Evolutionary conservation across 2,113 vertebrate species (phyloP), one percentile per base, ranked within the genome.

Genomic region (Xiphorhynchus elegans): DNA sequence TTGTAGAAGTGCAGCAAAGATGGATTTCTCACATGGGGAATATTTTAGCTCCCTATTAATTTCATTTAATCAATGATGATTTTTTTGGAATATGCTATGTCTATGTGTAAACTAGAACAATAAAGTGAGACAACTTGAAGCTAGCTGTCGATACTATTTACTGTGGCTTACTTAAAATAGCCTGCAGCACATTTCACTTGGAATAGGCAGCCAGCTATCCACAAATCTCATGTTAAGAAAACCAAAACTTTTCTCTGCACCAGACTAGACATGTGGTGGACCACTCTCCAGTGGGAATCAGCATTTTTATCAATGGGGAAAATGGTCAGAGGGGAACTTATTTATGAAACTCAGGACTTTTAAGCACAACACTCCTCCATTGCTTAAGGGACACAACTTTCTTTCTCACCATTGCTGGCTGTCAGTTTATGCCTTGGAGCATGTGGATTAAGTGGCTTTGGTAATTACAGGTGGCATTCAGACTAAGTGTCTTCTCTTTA

Each of bases 401-500:
- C 40, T 53, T 93, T 77, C 76, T 83, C 64, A 73, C 83, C 37
- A 62, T 64, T 89, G 68, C 69, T 90, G 84, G 59, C 84, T 93
- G 72, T 52, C 59, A 95, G 68, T 66, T 96, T 87, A 95, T 26
- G 69, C 87, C 92, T 95, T 78, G 74, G 63, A 90, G 49, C 81
- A 55, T 19, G 29, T 63, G 35, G 46, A 89, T 74, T 93, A 89
- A 92, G 52, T 52, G 75, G 85, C 50, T 92, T 77, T 86, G 96
- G 81, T 90, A 96, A 97, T 78, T 80, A 79, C 81, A 96, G 81
- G 91, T 56, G 42, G 75, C 58, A 80, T 90, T 90, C 77, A 83
- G 62, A 87, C 52, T 87, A 88, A 95, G 84, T 2, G 17, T 72
- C 52, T 50, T 78, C 74, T 55, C 83, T 76, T 80, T 86, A 24